These are phyloP conservation scores for Drosophila lacicola DNA, from an alignment of 2,888 invertebrate species.

Conservation along the genomic window DNA sequence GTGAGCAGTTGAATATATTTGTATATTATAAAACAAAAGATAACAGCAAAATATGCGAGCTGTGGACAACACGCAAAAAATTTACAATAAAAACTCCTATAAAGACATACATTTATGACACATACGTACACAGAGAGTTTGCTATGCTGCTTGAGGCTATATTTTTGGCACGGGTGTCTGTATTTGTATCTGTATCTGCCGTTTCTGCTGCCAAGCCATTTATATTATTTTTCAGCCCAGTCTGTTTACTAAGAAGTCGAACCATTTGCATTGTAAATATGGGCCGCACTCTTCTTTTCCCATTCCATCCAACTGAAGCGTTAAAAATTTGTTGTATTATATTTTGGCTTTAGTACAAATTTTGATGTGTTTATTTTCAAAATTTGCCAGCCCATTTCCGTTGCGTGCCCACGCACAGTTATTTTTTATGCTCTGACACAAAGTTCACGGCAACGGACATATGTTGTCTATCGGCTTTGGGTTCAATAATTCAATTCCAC, in stretches of 20 bases:
- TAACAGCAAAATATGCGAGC: conserved; percentile 54
- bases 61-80: conserved; percentile 63
- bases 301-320: conserved; percentile 53
- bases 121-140: conserved; percentile 19
- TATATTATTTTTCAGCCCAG: conserved; percentile 38
- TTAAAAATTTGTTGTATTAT: conserved; percentile 60
- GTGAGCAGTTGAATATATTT: conserved; percentile 30
- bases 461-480: conserved; percentile 52
- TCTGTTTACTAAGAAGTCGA: conserved; percentile 67
- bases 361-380: conserved; percentile 49
- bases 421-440: conserved; percentile 37
- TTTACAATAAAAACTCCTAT: conserved; percentile 64
- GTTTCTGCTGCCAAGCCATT: conserved; percentile 27
- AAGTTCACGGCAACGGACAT: conserved; percentile 63
- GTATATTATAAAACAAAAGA: conserved; percentile 38
- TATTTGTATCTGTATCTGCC: conserved; percentile 10
- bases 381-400: conserved; percentile 62
- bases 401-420: conserved; percentile 32
- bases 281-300: conserved; percentile 30
- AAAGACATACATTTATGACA: conserved; percentile 43
- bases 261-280: conserved; percentile 71
- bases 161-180: conserved; percentile 1
- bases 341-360: conserved; percentile 68
- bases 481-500: conserved; percentile 32
- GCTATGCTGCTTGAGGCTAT: conserved; percentile 13